Conservation (phyloP, 2,113 vertebrate species). For the Neodon shergylaensis region DNA sequence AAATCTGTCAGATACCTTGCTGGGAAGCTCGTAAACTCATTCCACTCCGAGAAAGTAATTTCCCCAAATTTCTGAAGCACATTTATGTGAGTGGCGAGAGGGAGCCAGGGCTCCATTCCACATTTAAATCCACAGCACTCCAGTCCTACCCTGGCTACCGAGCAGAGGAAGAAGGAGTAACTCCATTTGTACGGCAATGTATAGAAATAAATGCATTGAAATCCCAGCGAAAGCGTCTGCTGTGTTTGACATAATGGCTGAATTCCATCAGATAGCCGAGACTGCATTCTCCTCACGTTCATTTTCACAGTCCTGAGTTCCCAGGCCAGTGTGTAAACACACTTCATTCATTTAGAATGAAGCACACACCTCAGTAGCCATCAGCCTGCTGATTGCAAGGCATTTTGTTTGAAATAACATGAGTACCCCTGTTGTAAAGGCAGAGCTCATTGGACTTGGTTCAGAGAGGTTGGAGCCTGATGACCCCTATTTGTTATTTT, state of each 20-base stretch:
- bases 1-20: constrained; percentile 51
- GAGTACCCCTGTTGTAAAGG: constrained; percentile 51
- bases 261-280: constrained; percentile 71
- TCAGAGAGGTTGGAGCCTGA: constrained; percentile 1
- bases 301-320: constrained; percentile 38
- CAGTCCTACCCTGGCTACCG: constrained; percentile 71
- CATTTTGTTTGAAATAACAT: constrained; percentile 69
- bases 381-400: constrained; percentile 60
- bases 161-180: constrained; percentile 76
- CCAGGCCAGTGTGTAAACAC: constrained; percentile 55
- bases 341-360: constrained; percentile 69
- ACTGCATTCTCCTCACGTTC: constrained; percentile 67
- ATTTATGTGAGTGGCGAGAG: constrained; percentile 62
- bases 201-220: constrained; percentile 76
- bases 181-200: constrained; percentile 71
- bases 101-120: constrained; percentile 55
- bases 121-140: constrained; percentile 68
- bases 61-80: constrained; percentile 62
- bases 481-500: constrained; percentile 59
- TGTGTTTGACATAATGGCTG: constrained; percentile 68
- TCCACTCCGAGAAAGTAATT: constrained; percentile 68
- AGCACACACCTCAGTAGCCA: constrained; percentile 58
- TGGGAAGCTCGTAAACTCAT: constrained; percentile 69
- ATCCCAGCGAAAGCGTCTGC: constrained; percentile 77
- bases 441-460: constrained; percentile 45